Base-by-base conservation (phyloP, 2,797 vertebrate species). In the Takifugu rubripes region DNA sequence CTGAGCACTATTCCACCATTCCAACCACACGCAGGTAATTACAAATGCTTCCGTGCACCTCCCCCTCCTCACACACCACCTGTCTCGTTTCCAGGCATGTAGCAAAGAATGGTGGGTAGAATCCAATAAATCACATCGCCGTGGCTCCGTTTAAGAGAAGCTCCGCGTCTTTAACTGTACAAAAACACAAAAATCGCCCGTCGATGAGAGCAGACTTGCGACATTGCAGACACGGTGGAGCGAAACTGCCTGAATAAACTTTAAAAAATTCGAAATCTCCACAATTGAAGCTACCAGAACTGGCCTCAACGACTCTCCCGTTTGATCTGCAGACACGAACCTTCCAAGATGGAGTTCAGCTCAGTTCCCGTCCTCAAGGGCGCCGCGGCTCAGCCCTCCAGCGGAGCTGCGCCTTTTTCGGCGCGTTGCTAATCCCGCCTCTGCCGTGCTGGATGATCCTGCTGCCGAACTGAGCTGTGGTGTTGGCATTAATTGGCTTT, bases 11-110 rank as follows among this genome's bases (percentile, higher is more conserved):
- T 85, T 90, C 74, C 80, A 78, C 77, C 80, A 74, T 85, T 90
- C 67, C 68, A 86, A 81, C 68, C 65, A 78, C 83, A 67, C 64
- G 47, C 69, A 68, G 64, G 68, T 85, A 89, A 89, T 90, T 88
- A 87, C 81, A 83, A 86, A 90, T 86, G 87, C 85, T 80, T 80
- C 75, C 75, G 85, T 85, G 85, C 64, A 59, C 48, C 26, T 62
- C 29, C 27, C 24, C 59, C 47, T 62, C 33, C 62, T 76, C 63
- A 72, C 73, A 73, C 52, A 54, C 21, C 3, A 14, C 45, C 0
- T 61, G 72, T 85, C 83, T 83, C 81, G 69, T 85, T 79, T 68
- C 68, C 59, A 75, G 56, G 46, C 49, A 60, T 70, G 59, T 68
- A 57, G 31, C 31, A 33, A 33, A 11, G 31, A 31, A 64, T 61